A percentile compares a stretch with the other conserved stretches of the same genome.
phyloP scores from a whole-genome alignment of 1,140 invertebrate species.

The Melipona quadrifasciata region DNA sequence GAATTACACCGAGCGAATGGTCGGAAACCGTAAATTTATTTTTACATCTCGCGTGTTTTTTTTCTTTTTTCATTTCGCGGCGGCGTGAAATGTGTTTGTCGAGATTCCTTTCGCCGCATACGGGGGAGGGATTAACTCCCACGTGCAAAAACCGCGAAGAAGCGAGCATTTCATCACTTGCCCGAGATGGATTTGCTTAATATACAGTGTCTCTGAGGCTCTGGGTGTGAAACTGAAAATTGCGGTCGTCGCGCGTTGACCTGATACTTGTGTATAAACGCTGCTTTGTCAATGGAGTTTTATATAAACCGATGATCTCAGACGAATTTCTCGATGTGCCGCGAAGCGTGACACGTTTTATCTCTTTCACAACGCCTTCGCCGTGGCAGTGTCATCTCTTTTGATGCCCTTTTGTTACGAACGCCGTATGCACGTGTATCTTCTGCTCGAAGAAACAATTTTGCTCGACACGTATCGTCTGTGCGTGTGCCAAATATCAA shows the following conservation, averaged over 20 bases:
- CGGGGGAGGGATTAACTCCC: background rate
- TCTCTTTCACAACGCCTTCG: background rate
- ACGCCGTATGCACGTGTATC: no score
- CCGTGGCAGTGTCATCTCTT: background rate
- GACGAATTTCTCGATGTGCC: conserved; percentile 24
- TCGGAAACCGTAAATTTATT: no score
- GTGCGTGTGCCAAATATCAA: background rate
- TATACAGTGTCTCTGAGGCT: background rate
- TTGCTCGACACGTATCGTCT: background rate
- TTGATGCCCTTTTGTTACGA: background rate
- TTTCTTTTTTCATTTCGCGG: background rate
- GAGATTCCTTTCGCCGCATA: background rate
- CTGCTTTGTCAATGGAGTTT: conserved; percentile 36
- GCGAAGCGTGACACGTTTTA: background rate
- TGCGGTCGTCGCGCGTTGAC: conserved; percentile 33
- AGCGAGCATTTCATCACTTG: conserved; percentile 10
- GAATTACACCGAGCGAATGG: no score
- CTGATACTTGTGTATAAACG: conserved; percentile 29
- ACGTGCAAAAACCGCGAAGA: background rate
- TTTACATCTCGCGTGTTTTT: no score
- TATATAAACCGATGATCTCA: conserved; percentile 38
- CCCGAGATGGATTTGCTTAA: conserved; percentile 9
- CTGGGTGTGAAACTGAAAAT: conserved; percentile 15
- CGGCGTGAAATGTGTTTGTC: background rate
- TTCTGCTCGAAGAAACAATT: background rate